Evolutionary conservation across 2,797 vertebrate species (phyloP), one percentile per base, ranked within the genome.

Genomic region (Diplodus sargus): DNA sequence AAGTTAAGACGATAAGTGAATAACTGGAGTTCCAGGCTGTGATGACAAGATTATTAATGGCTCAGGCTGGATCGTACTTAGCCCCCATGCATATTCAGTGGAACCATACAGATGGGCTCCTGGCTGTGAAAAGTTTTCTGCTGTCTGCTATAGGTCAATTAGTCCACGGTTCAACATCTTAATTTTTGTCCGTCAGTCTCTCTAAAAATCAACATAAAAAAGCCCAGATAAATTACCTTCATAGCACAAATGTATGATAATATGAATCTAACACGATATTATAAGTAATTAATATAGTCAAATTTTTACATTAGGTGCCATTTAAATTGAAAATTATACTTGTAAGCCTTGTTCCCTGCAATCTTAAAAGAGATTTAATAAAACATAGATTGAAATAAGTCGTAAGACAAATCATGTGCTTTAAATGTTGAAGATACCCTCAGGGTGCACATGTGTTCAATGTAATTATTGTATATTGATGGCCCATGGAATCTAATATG

Each of bases 1-100:
- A 86, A 83, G 66, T 96, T 95, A 94, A 94, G 93, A 96, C 94
- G 70, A 83, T 65, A 79, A 74, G 60, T 66, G 77, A 86, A 90
- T 73, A 88, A 85, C 65, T 95, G 95, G 94, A 96, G 93, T 93
- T 92, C 93, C 94, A 95, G 95, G 96, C 95, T 95, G 92, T 91
- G 95, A 96, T 97, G 97, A 97, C 97, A 97, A 97, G 96, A 97
- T 98, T 98, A 98, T 97, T 97, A 97, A 98, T 97, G 96, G 95
- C 95, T 93, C 90, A 88, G 95, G 93, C 95, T 95, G 95, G 94
- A 95, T 95, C 94, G 94, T 96, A 81, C 79, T 87, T 81, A 95
- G 94, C 95, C 94, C 30, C 95, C 96, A 97, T 97, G 96, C 96
- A 97, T 97, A 98, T 98, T 97, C 96, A 98, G 95, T 88, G 70